Conservation (phyloP, 1,140 invertebrate species). For the Drosophila teissieri region DNA sequence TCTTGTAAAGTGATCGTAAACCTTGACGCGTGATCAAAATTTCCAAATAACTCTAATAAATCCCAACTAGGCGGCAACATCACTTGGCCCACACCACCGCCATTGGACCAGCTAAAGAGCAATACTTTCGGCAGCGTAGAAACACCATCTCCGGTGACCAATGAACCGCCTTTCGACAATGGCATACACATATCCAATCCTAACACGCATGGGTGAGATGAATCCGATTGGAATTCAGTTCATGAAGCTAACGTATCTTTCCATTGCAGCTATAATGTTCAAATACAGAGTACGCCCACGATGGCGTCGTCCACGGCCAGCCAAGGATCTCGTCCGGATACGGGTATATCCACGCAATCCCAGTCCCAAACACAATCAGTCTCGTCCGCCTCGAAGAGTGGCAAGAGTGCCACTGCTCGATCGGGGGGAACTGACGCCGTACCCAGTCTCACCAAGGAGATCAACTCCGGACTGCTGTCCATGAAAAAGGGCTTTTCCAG, state of each 20-base stretch:
- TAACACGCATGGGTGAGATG: conserved; percentile 79
- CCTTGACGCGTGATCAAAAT: not conserved
- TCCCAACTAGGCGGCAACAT: conserved; percentile 70
- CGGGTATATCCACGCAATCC: conserved; percentile 82
- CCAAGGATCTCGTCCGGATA: conserved; percentile 81
- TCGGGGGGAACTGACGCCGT: conserved; percentile 54
- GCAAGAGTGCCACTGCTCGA: conserved; percentile 38
- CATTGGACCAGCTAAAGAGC: conserved; percentile 78
- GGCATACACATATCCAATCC: conserved; percentile 81
- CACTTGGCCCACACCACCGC: conserved; percentile 79
- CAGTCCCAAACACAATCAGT: conserved; percentile 64
- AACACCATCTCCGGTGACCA: conserved; percentile 80
- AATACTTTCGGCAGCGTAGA: conserved; percentile 83
- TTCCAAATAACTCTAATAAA: conserved; percentile 3
- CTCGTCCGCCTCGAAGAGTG: conserved; percentile 79
- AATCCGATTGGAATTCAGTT: not conserved
- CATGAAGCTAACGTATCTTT: not conserved
- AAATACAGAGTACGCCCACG: conserved; percentile 81
- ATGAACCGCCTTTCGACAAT: conserved; percentile 76
- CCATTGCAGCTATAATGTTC: conserved; percentile 75
- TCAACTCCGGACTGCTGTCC: conserved; percentile 87
- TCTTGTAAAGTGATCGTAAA: conserved; percentile 49
- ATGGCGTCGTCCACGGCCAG: conserved; percentile 76
- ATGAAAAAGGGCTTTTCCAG: conserved; percentile 92
- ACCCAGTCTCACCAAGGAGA: conserved; percentile 78